Percentiles rank a stretch among this genome's conserved stretches.
These are phyloP conservation scores for Sebastes paucispinis DNA, from an alignment of 2,797 vertebrate species.

Conservation along the genomic window DNA sequence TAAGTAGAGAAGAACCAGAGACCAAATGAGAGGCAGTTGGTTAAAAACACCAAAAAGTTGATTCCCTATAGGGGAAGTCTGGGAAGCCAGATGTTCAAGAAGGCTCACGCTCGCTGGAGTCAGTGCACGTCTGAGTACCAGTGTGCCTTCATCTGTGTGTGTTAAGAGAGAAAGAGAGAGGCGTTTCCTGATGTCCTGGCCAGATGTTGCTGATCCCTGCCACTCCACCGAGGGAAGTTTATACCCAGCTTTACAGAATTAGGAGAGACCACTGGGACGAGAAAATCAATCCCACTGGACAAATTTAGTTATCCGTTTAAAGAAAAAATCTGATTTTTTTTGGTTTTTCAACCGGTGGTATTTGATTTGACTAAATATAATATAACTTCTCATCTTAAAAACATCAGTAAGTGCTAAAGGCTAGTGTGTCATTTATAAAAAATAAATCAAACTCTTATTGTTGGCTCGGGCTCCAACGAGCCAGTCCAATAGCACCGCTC, in stretches of 20 bases:
- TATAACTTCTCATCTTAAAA: not conserved
- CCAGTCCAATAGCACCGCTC: not conserved
- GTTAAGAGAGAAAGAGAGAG: conserved; percentile 32
- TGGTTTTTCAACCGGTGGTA: not conserved
- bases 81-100: conserved; percentile 82
- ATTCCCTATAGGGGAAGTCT: conserved; percentile 72
- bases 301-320: conserved; percentile 25
- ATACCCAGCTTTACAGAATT: conserved; percentile 50
- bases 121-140: conserved; percentile 56
- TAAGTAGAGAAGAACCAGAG: conserved; percentile 27
- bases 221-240: conserved; percentile 65
- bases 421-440: not conserved
- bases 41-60: conserved; percentile 69
- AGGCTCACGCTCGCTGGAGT: conserved; percentile 56
- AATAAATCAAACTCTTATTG: not conserved
- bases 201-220: conserved; percentile 82
- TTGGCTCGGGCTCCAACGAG: not conserved
- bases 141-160: conserved; percentile 1
- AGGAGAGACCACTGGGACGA: conserved; percentile 30
- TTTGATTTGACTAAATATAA: not conserved
- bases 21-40: conserved; percentile 52
- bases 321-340: not conserved
- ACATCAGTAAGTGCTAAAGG: not conserved
- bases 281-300: conserved; percentile 9
- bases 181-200: conserved; percentile 79